These are phyloP conservation scores for Muntiacus muntjak DNA, from an alignment of 2,113 vertebrate genomes.

Conservation along the genomic window DNA sequence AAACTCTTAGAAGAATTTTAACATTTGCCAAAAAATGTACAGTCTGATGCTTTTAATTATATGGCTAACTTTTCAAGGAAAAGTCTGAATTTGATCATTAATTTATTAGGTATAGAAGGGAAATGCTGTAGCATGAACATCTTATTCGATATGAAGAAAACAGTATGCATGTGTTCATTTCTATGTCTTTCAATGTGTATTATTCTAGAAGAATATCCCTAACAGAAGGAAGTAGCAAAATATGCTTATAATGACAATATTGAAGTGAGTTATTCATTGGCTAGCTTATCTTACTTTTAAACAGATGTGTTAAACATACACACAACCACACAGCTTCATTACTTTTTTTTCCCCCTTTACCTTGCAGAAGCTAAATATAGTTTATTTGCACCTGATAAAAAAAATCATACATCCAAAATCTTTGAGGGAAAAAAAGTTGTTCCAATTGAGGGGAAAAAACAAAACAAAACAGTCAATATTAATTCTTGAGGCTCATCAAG, in stretches of 20 bases:
- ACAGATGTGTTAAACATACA: neutral
- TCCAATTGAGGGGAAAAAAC: neutral
- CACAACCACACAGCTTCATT: neutral
- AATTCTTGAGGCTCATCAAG: neutral
- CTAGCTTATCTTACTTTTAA: neutral
- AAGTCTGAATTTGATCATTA: neutral
- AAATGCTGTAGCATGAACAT: neutral
- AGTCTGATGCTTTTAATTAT: neutral
- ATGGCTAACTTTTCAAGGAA: neutral
- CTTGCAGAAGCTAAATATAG: neutral
- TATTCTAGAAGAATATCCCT: neutral
- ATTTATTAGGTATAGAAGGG: neutral
- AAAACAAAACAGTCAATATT: neutral
- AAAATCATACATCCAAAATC: neutral
- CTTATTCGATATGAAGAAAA: neutral
- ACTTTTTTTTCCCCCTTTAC: neutral
- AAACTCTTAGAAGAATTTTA: neutral
- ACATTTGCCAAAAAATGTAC: neutral
- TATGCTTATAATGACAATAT: neutral
- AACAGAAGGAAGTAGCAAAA: neutral
- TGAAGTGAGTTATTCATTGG: neutral
- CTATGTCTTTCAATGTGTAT: neutral
- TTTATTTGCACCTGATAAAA: neutral
- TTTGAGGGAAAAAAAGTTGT: neutral
- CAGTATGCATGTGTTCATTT: neutral